phyloP scores from a whole-genome alignment of 2,888 invertebrate genomes.

The Coelinius sp. region DNA sequence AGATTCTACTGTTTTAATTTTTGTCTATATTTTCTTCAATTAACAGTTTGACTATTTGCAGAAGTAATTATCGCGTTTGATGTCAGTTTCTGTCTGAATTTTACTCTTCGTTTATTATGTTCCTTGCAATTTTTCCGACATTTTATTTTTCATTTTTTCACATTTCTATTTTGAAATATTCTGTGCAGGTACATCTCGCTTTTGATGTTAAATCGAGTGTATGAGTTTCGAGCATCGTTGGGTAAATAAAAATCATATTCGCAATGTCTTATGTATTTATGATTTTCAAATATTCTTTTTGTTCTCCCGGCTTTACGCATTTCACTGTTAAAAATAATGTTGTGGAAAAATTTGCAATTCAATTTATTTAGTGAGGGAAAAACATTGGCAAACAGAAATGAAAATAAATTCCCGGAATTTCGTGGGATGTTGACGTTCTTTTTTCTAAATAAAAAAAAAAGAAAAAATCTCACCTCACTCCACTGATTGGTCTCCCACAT shows the following conservation, averaged over 20 bases:
- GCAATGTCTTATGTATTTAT: background rate
- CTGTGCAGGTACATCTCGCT: background rate
- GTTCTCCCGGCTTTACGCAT: background rate
- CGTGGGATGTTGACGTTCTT: background rate
- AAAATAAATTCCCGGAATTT: background rate
- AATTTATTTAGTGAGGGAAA: background rate
- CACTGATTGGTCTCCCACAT: constrained; percentile 89
- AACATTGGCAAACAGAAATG: background rate
- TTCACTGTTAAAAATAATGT: background rate
- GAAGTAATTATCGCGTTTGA: constrained; percentile 63
- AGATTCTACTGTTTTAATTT: background rate
- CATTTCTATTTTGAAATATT: background rate
- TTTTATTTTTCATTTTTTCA: constrained; percentile 26
- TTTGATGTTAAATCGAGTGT: constrained; percentile 32
- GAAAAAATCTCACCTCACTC: constrained; percentile 85
- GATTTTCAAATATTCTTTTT: background rate
- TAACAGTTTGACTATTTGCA: constrained; percentile 30
- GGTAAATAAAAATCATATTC: constrained; percentile 1
- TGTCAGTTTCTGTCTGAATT: constrained; percentile 55
- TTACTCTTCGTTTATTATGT: constrained; percentile 35
- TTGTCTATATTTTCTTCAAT: background rate
- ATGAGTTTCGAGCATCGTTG: background rate
- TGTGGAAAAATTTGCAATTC: constrained; percentile 16
- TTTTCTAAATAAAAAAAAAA: constrained; percentile 11
- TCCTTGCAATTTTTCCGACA: constrained; percentile 24